Percentiles rank a stretch among this genome's conserved stretches.
Conservation (phyloP, 2,113 vertebrate species). For the Tachysurus fulvidraco region DNA sequence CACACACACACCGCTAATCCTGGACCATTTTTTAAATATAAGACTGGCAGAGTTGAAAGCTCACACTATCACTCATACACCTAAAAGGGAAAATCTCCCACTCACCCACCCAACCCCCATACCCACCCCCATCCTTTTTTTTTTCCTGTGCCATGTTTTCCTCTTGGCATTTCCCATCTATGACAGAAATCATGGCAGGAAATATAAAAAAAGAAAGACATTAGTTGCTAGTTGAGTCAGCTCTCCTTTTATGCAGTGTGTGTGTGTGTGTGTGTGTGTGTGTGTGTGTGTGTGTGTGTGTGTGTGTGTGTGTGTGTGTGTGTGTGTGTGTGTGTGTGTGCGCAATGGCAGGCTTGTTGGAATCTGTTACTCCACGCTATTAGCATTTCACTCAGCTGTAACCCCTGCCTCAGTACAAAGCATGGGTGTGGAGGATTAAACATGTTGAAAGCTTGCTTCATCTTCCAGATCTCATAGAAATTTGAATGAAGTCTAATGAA, state of each 20-base stretch:
- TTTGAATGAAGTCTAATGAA: not conserved
- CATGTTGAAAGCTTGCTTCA: not conserved
- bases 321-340: not conserved
- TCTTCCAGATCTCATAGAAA: not conserved
- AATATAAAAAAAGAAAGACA: not conserved
- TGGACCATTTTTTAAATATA: conserved; percentile 4
- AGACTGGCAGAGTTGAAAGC: not conserved
- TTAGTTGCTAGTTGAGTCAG: not conserved
- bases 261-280: not conserved
- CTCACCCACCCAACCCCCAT: not conserved
- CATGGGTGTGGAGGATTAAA: conserved; percentile 26
- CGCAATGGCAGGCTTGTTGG: conserved; percentile 27
- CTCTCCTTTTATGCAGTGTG: conserved; percentile 29
- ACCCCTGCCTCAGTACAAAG: conserved; percentile 17
- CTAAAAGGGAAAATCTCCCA: not conserved
- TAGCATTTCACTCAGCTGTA: conserved; percentile 30
- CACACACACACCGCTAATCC: too few species aligned
- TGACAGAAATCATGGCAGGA: conserved; percentile 23
- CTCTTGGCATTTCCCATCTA: not conserved
- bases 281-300: conserved; percentile 22
- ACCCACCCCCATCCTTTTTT: not conserved
- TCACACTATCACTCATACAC: conserved; percentile 4
- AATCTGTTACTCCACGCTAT: conserved; percentile 29
- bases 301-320: conserved; percentile 24
- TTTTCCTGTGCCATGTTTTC: not conserved